Conservation (phyloP, 2,113 vertebrate genomes). For the Polyodon spathula region DNA sequence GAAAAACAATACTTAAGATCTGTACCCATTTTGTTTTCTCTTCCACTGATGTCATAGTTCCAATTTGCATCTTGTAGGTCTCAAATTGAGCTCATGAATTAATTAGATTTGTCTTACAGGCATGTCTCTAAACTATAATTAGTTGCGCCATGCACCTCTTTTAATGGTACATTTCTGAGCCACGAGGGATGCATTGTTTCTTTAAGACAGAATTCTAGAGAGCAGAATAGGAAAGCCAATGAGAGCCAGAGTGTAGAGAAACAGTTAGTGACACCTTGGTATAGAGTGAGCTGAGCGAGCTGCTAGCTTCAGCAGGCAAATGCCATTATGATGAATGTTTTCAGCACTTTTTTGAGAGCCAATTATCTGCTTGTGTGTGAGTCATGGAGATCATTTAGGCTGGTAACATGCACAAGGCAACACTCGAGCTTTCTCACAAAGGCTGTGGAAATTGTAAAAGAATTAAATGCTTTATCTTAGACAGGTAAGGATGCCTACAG, state of each 20-base stretch:
- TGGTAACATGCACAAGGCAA: conserved; percentile 29
- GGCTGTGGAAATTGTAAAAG: conserved; percentile 24
- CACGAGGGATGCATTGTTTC: conserved; percentile 17
- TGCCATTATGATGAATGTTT: conserved; percentile 46
- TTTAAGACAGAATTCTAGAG: conserved; percentile 34
- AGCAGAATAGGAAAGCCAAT: conserved; percentile 31
- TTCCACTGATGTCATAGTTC: conserved; percentile 18
- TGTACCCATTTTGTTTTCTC: not conserved
- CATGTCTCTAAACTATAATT: conserved; percentile 39
- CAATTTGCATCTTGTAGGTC: conserved; percentile 26
- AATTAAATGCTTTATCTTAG: conserved; percentile 20
- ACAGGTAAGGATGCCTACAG: conserved; percentile 31
- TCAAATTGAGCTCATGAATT: conserved; percentile 44
- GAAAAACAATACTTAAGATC: not conserved
- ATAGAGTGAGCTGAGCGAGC: conserved; percentile 18
- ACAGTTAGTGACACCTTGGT: conserved; percentile 32
- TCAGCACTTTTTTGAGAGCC: conserved; percentile 45
- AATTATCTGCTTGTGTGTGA: conserved; percentile 43
- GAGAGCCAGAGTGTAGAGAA: conserved; percentile 23
- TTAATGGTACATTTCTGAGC: conserved; percentile 24
- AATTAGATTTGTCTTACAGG: conserved; percentile 37
- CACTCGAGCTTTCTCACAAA: conserved; percentile 24
- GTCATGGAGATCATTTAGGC: conserved; percentile 46
- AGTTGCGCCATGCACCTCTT: conserved; percentile 32
- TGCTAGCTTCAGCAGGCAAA: conserved; percentile 29